These are phyloP conservation scores for Vidua macroura DNA, from an alignment of 2,113 vertebrate genomes.

Conservation along the genomic window DNA sequence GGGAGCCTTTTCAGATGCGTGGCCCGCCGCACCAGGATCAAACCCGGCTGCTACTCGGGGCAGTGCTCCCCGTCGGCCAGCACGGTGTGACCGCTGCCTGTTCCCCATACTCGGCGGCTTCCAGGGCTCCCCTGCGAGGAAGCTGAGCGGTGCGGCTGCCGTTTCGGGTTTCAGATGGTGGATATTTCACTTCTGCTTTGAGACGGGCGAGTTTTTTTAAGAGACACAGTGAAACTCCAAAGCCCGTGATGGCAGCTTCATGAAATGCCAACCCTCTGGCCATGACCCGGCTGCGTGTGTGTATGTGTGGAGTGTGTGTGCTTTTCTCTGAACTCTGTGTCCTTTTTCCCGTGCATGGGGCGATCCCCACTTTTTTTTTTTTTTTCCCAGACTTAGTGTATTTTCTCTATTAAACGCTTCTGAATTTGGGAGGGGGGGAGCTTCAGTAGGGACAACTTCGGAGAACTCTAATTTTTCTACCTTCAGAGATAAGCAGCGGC, in stretches of 20 bases:
- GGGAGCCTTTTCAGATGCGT: slow-evolving; percentile 53
- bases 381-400: neutral
- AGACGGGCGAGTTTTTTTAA: slow-evolving; percentile 48
- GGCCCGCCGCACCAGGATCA: neutral
- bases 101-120: neutral
- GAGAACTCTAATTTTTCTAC: neutral
- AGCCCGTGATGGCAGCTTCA: slow-evolving; percentile 46
- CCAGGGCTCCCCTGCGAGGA: slow-evolving; percentile 13
- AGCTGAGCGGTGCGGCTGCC: slow-evolving; percentile 54
- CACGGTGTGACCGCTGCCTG: neutral
- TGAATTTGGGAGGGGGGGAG: neutral
- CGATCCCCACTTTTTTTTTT: neutral
- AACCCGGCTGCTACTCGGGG: neutral
- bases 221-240: slow-evolving; percentile 43
- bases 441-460: neutral
- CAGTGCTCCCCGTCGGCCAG: neutral
- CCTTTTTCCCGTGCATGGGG: neutral
- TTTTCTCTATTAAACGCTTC: neutral
- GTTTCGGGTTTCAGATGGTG: slow-evolving; percentile 75
- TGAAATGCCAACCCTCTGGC: slow-evolving; percentile 10
- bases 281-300: neutral
- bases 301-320: neutral
- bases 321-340: neutral
- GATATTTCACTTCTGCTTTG: slow-evolving; percentile 80
- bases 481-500: neutral